phyloP scores from a whole-genome alignment of 1,140 invertebrate genomes.

The Hestina assimilis region DNA sequence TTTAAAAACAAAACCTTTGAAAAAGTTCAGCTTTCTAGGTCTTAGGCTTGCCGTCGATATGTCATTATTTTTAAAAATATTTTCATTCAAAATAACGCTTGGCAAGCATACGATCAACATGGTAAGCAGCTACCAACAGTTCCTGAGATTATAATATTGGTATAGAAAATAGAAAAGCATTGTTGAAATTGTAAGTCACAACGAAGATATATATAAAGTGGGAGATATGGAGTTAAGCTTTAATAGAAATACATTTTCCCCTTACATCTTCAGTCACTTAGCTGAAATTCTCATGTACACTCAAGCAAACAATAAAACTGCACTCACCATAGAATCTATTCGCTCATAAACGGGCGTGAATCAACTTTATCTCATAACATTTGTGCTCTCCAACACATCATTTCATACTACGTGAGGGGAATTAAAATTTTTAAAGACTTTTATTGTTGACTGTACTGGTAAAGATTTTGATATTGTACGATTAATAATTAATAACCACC shows the following conservation, averaged over 20 bases:
- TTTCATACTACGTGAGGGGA: constrained; percentile 37
- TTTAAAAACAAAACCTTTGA: too few species aligned
- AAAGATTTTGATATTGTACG: background rate
- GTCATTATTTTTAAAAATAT: too few species aligned
- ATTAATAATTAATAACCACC: too few species aligned
- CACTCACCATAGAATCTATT: constrained; percentile 17
- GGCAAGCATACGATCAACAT: too few species aligned
- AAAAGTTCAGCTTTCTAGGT: too few species aligned
- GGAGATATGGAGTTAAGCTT: background rate
- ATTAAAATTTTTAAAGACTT: constrained; percentile 20
- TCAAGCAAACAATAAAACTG: constrained; percentile 17
- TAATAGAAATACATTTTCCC: background rate
- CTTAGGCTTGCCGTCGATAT: too few species aligned
- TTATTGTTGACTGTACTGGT: background rate
- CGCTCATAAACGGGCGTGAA: constrained; percentile 26
- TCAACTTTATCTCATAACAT: constrained; percentile 34
- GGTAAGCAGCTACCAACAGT: too few species aligned
- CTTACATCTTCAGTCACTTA: constrained; percentile 2
- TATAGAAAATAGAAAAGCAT: too few species aligned
- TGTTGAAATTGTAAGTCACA: background rate
- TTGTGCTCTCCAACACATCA: constrained; percentile 32
- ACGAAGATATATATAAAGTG: background rate
- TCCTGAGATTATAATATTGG: too few species aligned
- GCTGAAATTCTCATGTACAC: background rate
- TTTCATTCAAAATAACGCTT: too few species aligned